A percentile compares a stretch with the other conserved stretches of the same genome.
These are phyloP conservation scores for Cheirogaleus major DNA, from an alignment of 2,797 vertebrate species.

Conservation along the genomic window DNA sequence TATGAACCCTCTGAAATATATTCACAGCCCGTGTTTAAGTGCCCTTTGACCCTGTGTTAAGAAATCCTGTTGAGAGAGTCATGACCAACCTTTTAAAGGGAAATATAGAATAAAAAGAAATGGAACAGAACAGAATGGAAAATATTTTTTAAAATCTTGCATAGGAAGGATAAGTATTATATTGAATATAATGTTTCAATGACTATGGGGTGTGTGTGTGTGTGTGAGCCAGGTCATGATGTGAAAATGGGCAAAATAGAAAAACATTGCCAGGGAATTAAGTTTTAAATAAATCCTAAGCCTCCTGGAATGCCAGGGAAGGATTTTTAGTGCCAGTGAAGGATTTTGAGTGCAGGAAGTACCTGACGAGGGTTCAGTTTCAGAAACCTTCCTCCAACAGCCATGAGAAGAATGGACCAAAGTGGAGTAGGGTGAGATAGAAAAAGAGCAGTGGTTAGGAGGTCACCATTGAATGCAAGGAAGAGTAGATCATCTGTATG, in stretches of 20 bases:
- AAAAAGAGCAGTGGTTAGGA: not conserved
- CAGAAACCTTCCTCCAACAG: not conserved
- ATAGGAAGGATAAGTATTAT: not conserved
- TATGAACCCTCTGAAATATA: not conserved
- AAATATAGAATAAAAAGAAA: not conserved
- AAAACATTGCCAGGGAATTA: not conserved
- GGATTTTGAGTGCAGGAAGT: not conserved
- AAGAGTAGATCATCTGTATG: not conserved
- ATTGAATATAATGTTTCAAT: not conserved
- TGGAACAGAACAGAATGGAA: not conserved
- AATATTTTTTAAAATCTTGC: not conserved
- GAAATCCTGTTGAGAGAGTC: not conserved
- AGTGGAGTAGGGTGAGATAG: accelerated
- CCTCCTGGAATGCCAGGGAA: not conserved
- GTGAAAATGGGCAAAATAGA: not conserved
- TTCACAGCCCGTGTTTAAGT: not conserved
- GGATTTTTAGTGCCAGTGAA: not conserved
- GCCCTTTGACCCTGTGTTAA: not conserved
- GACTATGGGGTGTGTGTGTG: not conserved
- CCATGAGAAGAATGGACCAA: not conserved
- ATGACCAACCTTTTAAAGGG: not conserved
- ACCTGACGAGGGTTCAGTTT: not conserved
- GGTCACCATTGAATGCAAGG: not conserved
- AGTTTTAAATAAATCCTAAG: constrained; percentile 14
- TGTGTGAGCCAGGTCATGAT: not conserved